phyloP scores from a whole-genome alignment of 2,113 vertebrate genomes.

The Alethe diademata region DNA sequence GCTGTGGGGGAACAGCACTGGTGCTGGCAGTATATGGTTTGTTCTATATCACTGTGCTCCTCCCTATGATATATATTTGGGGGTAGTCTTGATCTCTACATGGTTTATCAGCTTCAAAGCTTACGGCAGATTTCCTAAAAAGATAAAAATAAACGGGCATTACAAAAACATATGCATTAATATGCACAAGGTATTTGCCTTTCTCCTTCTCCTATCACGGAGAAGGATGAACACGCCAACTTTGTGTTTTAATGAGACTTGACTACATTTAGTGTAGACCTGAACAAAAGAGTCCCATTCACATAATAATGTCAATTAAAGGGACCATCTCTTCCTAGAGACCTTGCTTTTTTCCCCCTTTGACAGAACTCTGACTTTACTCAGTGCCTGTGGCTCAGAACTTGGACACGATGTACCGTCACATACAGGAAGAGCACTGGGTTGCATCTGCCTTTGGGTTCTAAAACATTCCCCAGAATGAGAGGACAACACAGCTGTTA shows the following conservation, averaged over 20 bases:
- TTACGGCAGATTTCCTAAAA: neutral
- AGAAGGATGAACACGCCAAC: neutral
- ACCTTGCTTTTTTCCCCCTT: neutral
- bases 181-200: neutral
- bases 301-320: neutral
- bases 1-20: neutral
- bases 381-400: neutral
- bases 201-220: neutral
- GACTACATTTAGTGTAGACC: neutral
- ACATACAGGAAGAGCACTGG: neutral
- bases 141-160: neutral
- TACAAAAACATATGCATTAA: neutral
- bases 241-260: neutral
- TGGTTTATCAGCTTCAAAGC: neutral
- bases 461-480: neutral
- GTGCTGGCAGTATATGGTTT: neutral
- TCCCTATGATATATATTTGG: neutral
- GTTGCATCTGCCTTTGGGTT: neutral
- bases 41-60: neutral
- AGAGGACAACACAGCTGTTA: neutral
- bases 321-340: neutral
- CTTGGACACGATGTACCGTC: accelerated
- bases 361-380: neutral
- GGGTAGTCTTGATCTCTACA: neutral
- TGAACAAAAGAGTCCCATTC: neutral